phyloP scores from a whole-genome alignment of 2,797 vertebrate species.

The Gephyroberyx darwinii region DNA sequence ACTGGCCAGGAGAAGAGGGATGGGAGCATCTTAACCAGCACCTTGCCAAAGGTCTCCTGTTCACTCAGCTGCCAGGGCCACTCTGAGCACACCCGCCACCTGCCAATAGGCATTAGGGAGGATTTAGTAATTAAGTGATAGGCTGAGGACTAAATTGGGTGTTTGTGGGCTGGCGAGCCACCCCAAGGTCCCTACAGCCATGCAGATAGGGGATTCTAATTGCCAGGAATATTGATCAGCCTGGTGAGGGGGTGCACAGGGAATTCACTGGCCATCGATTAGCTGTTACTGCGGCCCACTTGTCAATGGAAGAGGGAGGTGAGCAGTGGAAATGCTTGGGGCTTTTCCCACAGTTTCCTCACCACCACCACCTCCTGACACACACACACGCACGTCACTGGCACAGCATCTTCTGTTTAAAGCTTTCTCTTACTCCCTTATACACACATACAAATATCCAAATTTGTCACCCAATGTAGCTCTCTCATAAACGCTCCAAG shows the following conservation, averaged over 20 bases:
- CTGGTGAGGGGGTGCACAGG: constrained; percentile 73
- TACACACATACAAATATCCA: neutral
- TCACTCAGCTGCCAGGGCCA: constrained; percentile 74
- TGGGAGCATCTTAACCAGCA: constrained; percentile 76
- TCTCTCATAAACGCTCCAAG: neutral
- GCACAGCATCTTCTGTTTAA: constrained; percentile 65
- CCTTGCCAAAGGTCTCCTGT: constrained; percentile 83
- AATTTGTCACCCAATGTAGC: constrained; percentile 7
- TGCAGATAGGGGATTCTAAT: constrained; percentile 90
- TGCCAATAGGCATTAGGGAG: constrained; percentile 86
- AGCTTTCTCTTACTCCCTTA: constrained; percentile 11
- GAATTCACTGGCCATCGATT: constrained; percentile 85
- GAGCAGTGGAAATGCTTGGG: constrained; percentile 69
- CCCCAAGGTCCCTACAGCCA: constrained; percentile 82
- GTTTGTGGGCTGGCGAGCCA: constrained; percentile 83
- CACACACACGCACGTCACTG: constrained; percentile 47
- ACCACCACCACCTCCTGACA: constrained; percentile 50
- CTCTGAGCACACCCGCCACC: constrained; percentile 72
- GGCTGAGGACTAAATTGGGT: constrained; percentile 88
- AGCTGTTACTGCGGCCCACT: constrained; percentile 83
- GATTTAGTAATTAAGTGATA: constrained; percentile 90
- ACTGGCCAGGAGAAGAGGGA: constrained; percentile 67
- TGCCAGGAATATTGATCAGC: constrained; percentile 87
- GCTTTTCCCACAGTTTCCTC: constrained; percentile 71
- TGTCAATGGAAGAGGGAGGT: constrained; percentile 78